Evolutionary conservation across 2,888 invertebrate genomes (phyloP).

Genomic region (Conistra vaccinii): DNA sequence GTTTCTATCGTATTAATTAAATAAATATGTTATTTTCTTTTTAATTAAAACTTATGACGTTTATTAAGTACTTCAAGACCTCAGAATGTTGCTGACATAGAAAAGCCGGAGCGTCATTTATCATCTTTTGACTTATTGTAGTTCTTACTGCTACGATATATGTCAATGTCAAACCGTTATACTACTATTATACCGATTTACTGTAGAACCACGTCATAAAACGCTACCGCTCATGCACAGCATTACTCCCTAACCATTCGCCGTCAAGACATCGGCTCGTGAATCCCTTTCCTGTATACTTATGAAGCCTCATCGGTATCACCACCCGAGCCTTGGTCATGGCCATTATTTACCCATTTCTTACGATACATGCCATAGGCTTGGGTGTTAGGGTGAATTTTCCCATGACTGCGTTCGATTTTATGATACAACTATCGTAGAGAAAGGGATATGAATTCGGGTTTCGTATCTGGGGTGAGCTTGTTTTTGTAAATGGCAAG

Average conservation of each 20-base stretch:
- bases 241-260: conserved; percentile 2
- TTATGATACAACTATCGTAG: conserved; percentile 33
- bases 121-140: neutral
- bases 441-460: conserved; percentile 31
- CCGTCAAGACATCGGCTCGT: conserved; percentile 45
- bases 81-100: neutral
- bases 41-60: neutral
- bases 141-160: neutral
- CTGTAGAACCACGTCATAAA: neutral
- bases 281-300: conserved; percentile 49
- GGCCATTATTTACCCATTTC: conserved; percentile 58
- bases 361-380: conserved; percentile 49
- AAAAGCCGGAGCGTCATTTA: neutral
- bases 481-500: neutral
- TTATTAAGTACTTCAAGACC: neutral
- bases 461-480: neutral
- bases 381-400: conserved; percentile 23
- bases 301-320: conserved; percentile 43
- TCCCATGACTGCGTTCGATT: conserved; percentile 28
- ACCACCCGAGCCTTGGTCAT: conserved; percentile 24
- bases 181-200: neutral
- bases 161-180: neutral
- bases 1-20: too few relatives aligned
- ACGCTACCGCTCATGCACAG: conserved; percentile 20
- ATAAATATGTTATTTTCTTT: neutral